Evolutionary conservation across 2,888 invertebrate genomes (phyloP).

Genomic region (Strigamia transsilvanica): DNA sequence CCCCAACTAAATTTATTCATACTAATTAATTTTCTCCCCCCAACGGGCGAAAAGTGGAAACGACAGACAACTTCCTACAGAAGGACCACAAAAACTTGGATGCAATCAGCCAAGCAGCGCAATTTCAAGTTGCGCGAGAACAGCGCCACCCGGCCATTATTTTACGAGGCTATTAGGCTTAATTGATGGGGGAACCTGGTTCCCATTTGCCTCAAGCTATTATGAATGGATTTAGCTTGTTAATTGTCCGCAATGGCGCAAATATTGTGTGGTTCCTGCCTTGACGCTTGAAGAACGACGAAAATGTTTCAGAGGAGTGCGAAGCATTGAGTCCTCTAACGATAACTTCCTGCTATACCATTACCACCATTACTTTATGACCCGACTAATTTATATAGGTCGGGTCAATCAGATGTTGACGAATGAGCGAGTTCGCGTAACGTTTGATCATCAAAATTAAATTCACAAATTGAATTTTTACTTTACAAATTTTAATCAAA

Average conservation of each 20-base stretch:
- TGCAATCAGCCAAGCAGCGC: constrained; percentile 27
- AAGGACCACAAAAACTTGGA: constrained; percentile 4
- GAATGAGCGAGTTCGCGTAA: background rate
- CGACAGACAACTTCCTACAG: constrained; percentile 35
- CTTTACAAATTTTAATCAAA: background rate
- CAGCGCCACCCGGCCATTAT: constrained; percentile 21
- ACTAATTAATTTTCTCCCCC: constrained; percentile 28
- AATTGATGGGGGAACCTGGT: constrained; percentile 24
- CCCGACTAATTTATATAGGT: background rate
- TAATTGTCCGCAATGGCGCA: constrained; percentile 22
- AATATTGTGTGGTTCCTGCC: constrained; percentile 5
- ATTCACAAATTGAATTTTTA: background rate
- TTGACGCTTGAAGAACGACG: background rate
- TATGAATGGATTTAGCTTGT: constrained; percentile 31
- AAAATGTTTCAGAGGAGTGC: background rate
- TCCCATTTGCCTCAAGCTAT: constrained; percentile 22
- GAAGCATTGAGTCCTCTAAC: background rate
- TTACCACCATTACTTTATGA: too few species aligned
- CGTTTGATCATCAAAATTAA: background rate
- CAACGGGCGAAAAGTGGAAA: constrained; percentile 33
- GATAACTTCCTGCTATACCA: background rate
- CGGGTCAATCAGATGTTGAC: background rate
- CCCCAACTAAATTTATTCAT: constrained; percentile 10
- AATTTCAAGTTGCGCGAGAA: constrained; percentile 21
- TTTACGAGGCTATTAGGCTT: constrained; percentile 35